phyloP scores from a whole-genome alignment of 2,888 invertebrate species.

The Drosophila buzzatii region DNA sequence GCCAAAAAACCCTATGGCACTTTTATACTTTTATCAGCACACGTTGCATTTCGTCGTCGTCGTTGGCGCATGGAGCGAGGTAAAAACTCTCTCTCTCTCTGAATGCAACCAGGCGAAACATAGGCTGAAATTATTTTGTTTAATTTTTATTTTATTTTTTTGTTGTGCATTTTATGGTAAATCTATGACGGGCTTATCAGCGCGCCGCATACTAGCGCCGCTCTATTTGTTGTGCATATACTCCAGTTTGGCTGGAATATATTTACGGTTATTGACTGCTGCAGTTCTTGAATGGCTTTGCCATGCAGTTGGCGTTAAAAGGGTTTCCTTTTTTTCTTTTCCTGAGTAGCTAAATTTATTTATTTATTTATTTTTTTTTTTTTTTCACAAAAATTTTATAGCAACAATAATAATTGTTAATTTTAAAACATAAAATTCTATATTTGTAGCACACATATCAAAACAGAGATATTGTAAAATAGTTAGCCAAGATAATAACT shows the following conservation, averaged over 20 bases:
- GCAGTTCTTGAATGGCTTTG: conserved; percentile 17
- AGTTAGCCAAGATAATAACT: no score
- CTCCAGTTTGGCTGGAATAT: conserved; percentile 1
- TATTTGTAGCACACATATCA: no score
- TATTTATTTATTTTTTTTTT: no score
- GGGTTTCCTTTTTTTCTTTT: no score
- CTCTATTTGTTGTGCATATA: conserved; percentile 9
- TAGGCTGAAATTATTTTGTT: conserved; percentile 48
- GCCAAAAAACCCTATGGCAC: conserved; percentile 67
- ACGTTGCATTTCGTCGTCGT: conserved; percentile 11
- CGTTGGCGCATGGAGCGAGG: background rate
- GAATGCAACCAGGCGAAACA: conserved; percentile 48
- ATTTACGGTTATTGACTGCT: conserved; percentile 24
- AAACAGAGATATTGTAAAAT: no score
- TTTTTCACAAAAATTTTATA: no score
- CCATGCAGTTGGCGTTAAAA: conserved; percentile 10
- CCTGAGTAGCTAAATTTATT: background rate
- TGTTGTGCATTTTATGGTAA: conserved; percentile 56
- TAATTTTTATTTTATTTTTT: conserved; percentile 17
- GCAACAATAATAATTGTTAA: no score
- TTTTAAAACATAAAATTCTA: no score
- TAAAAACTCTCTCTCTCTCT: conserved; percentile 11
- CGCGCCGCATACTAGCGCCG: conserved; percentile 22
- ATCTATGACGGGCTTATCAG: conserved; percentile 61
- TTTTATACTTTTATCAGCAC: conserved; percentile 61